These are phyloP conservation scores for Fopius arisanus DNA, from an alignment of 1,140 invertebrate species.

Conservation along the genomic window DNA sequence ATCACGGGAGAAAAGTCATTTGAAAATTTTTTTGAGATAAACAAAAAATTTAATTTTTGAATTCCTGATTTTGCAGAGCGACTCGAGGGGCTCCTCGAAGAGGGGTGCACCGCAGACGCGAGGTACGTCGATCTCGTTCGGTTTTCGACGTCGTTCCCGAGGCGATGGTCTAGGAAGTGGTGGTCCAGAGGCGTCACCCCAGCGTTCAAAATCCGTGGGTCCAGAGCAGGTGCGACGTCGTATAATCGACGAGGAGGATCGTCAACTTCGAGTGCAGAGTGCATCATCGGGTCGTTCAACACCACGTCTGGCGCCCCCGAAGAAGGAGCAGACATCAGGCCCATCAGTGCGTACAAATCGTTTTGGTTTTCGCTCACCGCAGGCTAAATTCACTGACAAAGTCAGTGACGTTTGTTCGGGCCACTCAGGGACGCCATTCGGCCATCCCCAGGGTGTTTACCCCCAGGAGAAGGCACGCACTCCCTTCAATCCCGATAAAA, in stretches of 20 bases:
- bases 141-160: slow-evolving; percentile 69
- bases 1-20: no score
- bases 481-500: neutral
- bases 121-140: slow-evolving; percentile 75
- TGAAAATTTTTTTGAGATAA: no score
- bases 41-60: neutral
- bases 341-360: slow-evolving; percentile 61
- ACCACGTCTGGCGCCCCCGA: slow-evolving; percentile 63
- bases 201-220: slow-evolving; percentile 59
- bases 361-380: slow-evolving; percentile 65
- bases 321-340: slow-evolving; percentile 62
- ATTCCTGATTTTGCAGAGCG: slow-evolving; percentile 46
- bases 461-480: neutral
- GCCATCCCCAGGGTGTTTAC: slow-evolving; percentile 33
- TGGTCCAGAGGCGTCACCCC: slow-evolving; percentile 51
- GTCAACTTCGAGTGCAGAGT: slow-evolving; percentile 38
- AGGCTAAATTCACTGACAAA: slow-evolving; percentile 59
- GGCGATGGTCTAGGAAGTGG: slow-evolving; percentile 48
- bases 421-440: slow-evolving; percentile 50
- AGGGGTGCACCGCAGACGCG: slow-evolving; percentile 65
- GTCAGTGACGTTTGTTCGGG: slow-evolving; percentile 59
- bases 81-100: slow-evolving; percentile 67
- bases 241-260: slow-evolving; percentile 43
- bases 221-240: slow-evolving; percentile 54
- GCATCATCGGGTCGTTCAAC: slow-evolving; percentile 63